Base-by-base conservation (phyloP, 2,113 vertebrate species). In the Sylvia atricapilla region DNA sequence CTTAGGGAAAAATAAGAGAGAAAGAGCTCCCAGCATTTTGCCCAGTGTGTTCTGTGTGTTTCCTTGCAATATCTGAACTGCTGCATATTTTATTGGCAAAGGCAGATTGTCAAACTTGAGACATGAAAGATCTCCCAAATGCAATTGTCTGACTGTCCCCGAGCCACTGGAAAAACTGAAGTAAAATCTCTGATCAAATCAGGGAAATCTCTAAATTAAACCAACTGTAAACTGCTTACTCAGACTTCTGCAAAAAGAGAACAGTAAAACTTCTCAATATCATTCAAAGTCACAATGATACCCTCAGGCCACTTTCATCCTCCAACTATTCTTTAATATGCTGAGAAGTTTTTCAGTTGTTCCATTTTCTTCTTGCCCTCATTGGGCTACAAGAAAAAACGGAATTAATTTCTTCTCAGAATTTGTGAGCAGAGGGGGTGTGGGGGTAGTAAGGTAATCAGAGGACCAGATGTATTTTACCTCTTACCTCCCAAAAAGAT, bases 401-500 rank as follows among this genome's bases (percentile, higher is more conserved):
- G 20, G 41, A 72, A 53, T 52, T 78, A 62, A 2, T 62, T 82
- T 77, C 56, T 87, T 33, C 39, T 68, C 50, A 62, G 43, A 70
- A 89, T 25, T 55, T 67, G 22, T 23, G 10, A 50, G 13, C 1
- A 21, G 41, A 60, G 22, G 11, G 15, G 15, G 33, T 30, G 10
- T 20, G 37, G 27, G 9, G 31, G 13, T 9, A 9, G 31, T 11
- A 67, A 89, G 23, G 18, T 73, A 90, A 86, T 91, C 46, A 84
- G 53, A 59, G 24, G 46, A 69, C 49, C 50, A 84, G 77, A 77
- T 44, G 27, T 41, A 62, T 92, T 93, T 94, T 74, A 90, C 79
- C 30, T 70, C 37, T 85, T 87, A 46, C 53, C 30, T 80, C 68
- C 43, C 31, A 82, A 90, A 84, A 72, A 96, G 86, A 95, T 94